Conservation (phyloP, 2,888 invertebrate species). For the Drosophila conformis region DNA sequence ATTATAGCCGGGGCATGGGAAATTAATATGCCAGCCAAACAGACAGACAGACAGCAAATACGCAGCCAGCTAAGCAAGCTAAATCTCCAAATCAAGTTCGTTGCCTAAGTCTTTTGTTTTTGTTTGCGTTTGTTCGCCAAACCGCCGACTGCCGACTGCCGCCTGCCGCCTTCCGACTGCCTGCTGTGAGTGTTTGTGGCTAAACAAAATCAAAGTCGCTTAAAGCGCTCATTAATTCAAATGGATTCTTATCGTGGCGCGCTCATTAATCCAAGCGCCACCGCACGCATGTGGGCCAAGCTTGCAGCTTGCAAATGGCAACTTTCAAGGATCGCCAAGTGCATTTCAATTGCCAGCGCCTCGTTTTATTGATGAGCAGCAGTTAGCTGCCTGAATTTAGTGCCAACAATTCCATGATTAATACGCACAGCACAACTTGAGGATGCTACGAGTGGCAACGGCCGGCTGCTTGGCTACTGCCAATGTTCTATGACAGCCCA, state of each 20-base stretch:
- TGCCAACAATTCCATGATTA: conserved; percentile 63
- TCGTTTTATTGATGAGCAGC: conserved; percentile 67
- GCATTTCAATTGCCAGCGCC: conserved; percentile 58
- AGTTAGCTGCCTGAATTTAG: conserved; percentile 30
- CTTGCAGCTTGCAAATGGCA: not conserved
- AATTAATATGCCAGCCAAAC: conserved; percentile 63
- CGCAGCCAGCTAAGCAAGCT: conserved; percentile 22
- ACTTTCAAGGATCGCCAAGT: conserved; percentile 38
- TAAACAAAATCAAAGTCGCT: conserved; percentile 71
- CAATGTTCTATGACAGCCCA: conserved; percentile 53
- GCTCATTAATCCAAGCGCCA: conserved; percentile 77
- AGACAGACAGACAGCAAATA: conserved; percentile 19
- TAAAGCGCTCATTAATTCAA: conserved; percentile 76
- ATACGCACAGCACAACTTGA: conserved; percentile 35
- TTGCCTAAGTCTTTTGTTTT: conserved; percentile 80
- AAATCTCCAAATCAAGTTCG: conserved; percentile 68
- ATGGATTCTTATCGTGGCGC: conserved; percentile 76
- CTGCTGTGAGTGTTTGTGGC: conserved; percentile 64
- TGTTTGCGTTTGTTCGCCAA: conserved; percentile 24
- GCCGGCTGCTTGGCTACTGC: conserved; percentile 28
- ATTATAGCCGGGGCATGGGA: conserved; percentile 70
- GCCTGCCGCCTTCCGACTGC: conserved; percentile 42
- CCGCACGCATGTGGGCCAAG: conserved; percentile 64
- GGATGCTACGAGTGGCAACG: conserved; percentile 8
- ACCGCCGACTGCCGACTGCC: conserved; percentile 3